A percentile compares a stretch with the other conserved stretches of the same genome.
These are phyloP conservation scores for Drosophila chauvacae DNA, from an alignment of 1,140 invertebrate species.

Conservation along the genomic window DNA sequence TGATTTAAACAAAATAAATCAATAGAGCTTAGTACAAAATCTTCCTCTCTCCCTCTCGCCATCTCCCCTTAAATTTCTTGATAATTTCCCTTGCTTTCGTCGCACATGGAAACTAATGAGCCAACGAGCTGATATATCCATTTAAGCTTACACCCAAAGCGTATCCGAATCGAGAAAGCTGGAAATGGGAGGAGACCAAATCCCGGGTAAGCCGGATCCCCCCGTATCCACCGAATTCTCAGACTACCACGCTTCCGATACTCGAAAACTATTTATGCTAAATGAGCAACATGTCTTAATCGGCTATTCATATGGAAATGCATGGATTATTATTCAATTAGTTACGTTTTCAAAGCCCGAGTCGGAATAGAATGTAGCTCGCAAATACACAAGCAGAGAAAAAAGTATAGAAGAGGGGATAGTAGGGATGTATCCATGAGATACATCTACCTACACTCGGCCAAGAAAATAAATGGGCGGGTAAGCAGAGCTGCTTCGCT, in stretches of 20 bases:
- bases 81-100: slow-evolving; percentile 58
- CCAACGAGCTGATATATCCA: slow-evolving; percentile 31
- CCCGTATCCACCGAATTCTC: slow-evolving; percentile 5
- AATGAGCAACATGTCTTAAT: slow-evolving; percentile 78
- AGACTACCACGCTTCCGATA: slow-evolving; percentile 38
- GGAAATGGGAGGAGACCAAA: neutral
- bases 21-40: slow-evolving; percentile 8
- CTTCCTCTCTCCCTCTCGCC: neutral
- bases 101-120: slow-evolving; percentile 35
- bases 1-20: neutral
- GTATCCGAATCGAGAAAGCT: slow-evolving; percentile 2
- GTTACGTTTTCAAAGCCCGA: slow-evolving; percentile 63
- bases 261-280: slow-evolving; percentile 66
- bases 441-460: slow-evolving; percentile 31
- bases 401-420: slow-evolving; percentile 8
- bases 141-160: slow-evolving; percentile 34
- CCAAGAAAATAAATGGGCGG: slow-evolving; percentile 66
- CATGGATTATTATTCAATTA: slow-evolving; percentile 81
- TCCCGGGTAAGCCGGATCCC: slow-evolving; percentile 28
- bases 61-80: slow-evolving; percentile 20
- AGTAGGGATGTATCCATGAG: slow-evolving; percentile 37
- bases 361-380: slow-evolving; percentile 33
- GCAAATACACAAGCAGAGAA: slow-evolving; percentile 24
- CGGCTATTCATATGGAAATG: slow-evolving; percentile 81
- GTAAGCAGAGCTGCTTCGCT: slow-evolving; percentile 74